Conservation (phyloP, 2,888 invertebrate species). For the Diploptera punctata region DNA sequence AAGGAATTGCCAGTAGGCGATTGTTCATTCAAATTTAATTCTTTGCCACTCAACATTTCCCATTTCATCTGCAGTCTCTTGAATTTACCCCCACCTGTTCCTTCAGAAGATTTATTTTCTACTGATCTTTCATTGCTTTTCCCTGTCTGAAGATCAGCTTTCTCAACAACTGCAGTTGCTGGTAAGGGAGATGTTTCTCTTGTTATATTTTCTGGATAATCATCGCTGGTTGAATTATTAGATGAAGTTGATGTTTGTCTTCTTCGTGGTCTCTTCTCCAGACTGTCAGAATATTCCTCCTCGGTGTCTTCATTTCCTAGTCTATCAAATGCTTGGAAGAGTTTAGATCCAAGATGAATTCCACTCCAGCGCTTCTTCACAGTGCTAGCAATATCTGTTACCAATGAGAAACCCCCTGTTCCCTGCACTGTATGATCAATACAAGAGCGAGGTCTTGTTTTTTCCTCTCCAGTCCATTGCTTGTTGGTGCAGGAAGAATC, state of each 20-base stretch:
- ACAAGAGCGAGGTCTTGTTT: conserved; percentile 69
- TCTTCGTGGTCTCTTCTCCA: conserved; percentile 64
- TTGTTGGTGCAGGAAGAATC: conserved; percentile 63
- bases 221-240: conserved; percentile 42
- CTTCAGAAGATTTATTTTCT: conserved; percentile 1
- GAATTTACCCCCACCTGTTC: conserved; percentile 69
- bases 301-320: conserved; percentile 69
- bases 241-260: conserved; percentile 44
- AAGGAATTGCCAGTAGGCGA: conserved; percentile 30
- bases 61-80: conserved; percentile 78
- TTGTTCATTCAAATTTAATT: conserved; percentile 52
- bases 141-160: conserved; percentile 25
- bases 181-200: conserved; percentile 41
- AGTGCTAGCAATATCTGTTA: conserved; percentile 54
- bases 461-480: conserved; percentile 53
- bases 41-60: conserved; percentile 74
- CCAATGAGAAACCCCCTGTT: conserved; percentile 46
- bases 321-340: conserved; percentile 75
- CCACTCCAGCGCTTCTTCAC: conserved; percentile 76
- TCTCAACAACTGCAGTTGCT: conserved; percentile 44
- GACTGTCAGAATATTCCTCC: conserved; percentile 75
- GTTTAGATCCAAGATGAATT: conserved; percentile 71
- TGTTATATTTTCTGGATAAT: conserved; percentile 46
- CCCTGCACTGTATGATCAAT: conserved; percentile 63
- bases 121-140: neutral